phyloP scores from a whole-genome alignment of 2,888 invertebrate species.

The Pachycephus smyrnensis region DNA sequence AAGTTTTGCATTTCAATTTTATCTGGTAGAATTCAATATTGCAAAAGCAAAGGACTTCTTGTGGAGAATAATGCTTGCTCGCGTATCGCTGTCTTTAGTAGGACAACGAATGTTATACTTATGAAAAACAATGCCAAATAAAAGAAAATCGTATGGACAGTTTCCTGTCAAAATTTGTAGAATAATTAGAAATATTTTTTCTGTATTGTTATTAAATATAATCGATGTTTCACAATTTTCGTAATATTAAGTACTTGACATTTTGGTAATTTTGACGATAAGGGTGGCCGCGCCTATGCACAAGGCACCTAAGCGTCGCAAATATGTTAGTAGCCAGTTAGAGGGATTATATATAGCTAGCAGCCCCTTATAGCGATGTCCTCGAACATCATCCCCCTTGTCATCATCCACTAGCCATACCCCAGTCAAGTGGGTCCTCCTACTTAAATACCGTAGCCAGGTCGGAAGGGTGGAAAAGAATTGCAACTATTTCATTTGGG shows the following conservation, averaged over 20 bases:
- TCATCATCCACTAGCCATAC: constrained; percentile 24
- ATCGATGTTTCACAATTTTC: neutral
- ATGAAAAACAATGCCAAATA: neutral
- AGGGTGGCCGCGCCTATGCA: constrained; percentile 29
- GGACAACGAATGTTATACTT: neutral
- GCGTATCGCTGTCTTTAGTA: neutral
- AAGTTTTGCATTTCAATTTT: neutral
- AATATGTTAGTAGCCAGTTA: constrained; percentile 44
- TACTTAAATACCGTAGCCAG: constrained; percentile 43
- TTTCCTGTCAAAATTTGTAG: neutral
- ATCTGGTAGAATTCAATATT: neutral
- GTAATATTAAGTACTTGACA: neutral
- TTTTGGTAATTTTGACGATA: neutral
- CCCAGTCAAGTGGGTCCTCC: constrained; percentile 53
- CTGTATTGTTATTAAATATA: neutral
- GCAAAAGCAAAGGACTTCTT: neutral
- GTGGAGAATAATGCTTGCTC: neutral
- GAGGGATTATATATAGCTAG: constrained; percentile 35
- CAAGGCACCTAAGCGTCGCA: constrained; percentile 21
- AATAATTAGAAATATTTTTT: neutral
- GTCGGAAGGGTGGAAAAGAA: constrained; percentile 48
- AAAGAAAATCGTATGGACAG: neutral
- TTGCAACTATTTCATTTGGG: constrained; percentile 67
- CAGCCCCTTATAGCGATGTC: constrained; percentile 29
- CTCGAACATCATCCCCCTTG: constrained; percentile 33